These are phyloP conservation scores for Azemiops feae DNA, from an alignment of 2,113 vertebrate species.

Conservation along the genomic window DNA sequence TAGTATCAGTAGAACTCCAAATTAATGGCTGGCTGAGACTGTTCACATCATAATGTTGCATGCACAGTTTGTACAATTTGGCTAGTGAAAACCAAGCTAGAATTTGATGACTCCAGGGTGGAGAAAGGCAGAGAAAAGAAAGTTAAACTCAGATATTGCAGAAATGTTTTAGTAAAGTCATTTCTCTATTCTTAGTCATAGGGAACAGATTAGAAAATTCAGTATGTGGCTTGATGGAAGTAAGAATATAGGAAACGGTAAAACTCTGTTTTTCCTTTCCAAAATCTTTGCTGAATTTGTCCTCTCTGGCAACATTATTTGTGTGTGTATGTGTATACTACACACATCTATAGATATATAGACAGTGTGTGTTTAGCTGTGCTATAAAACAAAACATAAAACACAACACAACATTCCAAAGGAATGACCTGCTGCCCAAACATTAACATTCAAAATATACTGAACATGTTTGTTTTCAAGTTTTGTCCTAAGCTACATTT, in stretches of 20 bases:
- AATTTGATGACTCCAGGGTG: neutral
- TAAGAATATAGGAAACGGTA: neutral
- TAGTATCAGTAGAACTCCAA: slow-evolving; percentile 49
- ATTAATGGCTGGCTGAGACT: slow-evolving; percentile 27
- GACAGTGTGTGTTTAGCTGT: neutral
- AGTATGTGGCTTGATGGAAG: neutral
- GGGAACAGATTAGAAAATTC: neutral
- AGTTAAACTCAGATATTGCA: neutral
- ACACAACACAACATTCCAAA: neutral
- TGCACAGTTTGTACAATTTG: neutral
- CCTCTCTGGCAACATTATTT: neutral
- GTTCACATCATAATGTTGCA: neutral
- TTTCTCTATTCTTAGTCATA: neutral
- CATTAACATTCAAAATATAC: neutral
- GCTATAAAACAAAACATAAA: neutral
- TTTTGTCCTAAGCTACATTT: neutral
- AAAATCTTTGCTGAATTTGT: neutral
- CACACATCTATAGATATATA: neutral
- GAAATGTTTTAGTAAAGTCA: neutral
- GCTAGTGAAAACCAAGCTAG: neutral
- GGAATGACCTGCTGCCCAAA: neutral
- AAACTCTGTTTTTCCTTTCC: neutral
- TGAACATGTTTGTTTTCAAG: neutral
- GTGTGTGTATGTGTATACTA: neutral
- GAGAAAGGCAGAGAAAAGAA: neutral